Base-by-base conservation (phyloP, 2,888 invertebrate genomes). In the Piscicola geometra region DNA sequence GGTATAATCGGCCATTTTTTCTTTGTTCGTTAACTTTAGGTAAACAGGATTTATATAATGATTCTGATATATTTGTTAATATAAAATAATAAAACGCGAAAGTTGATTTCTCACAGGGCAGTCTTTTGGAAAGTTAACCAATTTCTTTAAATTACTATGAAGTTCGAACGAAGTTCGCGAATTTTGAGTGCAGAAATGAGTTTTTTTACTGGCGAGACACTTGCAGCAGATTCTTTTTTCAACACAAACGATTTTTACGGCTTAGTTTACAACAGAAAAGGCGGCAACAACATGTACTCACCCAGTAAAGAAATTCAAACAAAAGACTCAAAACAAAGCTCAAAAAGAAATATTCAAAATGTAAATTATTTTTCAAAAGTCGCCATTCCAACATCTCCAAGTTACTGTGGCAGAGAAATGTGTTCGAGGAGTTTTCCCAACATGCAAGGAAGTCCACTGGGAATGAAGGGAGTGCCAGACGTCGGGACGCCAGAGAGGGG, bases 401-500 rank as follows among this genome's bases (percentile, higher is more conserved):
- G 12, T 56, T 21, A 25, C 25, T 3, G n/a, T 5, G n/a, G n/a
- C 25, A 56, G 60, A 21, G 60, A 56, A 25, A 56, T 25, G 9
- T 56, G 60, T 25, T 56, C 60, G 21, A 56, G 25, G 25, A 56
- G 60, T 56, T 5, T 56, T 56, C 60, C 60, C 5, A 56, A 56
- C n/a, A 18, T 56, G 3, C 60, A 56, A 21, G 60, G 5, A 21
- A 56, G 60, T 56, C 60, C 60, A 25, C 25, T 56, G 60, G n/a
- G 60, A 3, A 9, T 41, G 9, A 41, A 41, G n/a, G n/a, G n/a
- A n/a, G n/a, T n/a, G n/a, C n/a, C n/a, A n/a, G n/a, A n/a, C n/a
- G 50, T 15, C 50, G 50, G 12, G 50, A 47, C 21, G 50, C 12
- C 9, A 21, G 50, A 21, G 12, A 47, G 50, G 21, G 21, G 50